A percentile compares a stretch with the other conserved stretches of the same genome.
Evolutionary conservation across 2,113 vertebrate genomes (phyloP).

Genomic region (Dasypus novemcinctus): DNA sequence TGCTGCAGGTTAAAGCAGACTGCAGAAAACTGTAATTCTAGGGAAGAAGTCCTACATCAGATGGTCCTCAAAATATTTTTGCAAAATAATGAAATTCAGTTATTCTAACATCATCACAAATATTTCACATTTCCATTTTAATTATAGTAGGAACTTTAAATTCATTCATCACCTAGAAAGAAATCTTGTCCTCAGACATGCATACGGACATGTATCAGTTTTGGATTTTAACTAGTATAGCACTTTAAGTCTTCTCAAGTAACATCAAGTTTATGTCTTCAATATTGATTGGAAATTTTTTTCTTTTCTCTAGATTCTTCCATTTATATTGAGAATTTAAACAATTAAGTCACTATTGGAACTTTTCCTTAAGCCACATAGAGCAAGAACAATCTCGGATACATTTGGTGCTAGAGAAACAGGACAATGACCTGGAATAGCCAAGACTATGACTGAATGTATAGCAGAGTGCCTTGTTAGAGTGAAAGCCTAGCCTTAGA

Average conservation of each 20-base stretch:
- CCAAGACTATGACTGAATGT: conserved; percentile 71
- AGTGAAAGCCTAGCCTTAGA: not conserved
- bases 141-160: conserved; percentile 27
- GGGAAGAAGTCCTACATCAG: not conserved
- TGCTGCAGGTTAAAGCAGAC: not conserved
- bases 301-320: conserved; percentile 79
- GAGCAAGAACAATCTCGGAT: conserved; percentile 73
- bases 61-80: conserved; percentile 31
- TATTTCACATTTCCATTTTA: not conserved
- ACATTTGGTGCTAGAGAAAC: conserved; percentile 42
- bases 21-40: not conserved
- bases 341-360: conserved; percentile 74
- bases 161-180: not conserved
- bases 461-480: conserved; percentile 81
- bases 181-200: conserved; percentile 52
- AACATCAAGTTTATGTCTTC: conserved; percentile 78
- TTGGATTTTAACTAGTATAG: conserved; percentile 74
- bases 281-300: conserved; percentile 80
- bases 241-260: conserved; percentile 80
- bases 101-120: not conserved
- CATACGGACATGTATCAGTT: not conserved
- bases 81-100: conserved; percentile 42
- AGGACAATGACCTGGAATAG: conserved; percentile 6
- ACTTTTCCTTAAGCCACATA: conserved; percentile 73
- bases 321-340: conserved; percentile 72